Evolutionary conservation across 2,888 invertebrate genomes (phyloP).

Genomic region (Platerodrilus igneus): DNA sequence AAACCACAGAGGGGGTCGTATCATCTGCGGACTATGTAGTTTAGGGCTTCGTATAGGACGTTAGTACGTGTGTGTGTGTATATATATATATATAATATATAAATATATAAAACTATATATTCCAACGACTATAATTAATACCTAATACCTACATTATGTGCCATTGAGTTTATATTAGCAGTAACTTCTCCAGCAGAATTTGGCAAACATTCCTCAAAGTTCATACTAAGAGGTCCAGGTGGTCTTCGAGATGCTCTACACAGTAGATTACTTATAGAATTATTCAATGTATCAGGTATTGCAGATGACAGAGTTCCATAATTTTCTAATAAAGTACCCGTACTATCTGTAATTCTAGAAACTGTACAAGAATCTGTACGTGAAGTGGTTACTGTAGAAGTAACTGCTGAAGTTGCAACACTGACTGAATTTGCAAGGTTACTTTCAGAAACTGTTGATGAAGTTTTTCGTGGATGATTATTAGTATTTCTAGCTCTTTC

Average conservation of each 20-base stretch:
- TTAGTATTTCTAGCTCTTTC: conserved; percentile 10
- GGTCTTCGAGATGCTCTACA: conserved; percentile 48
- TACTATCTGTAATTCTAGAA: background rate
- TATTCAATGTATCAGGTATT: conserved; percentile 38
- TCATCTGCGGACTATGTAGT: too few species aligned
- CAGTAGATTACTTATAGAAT: conserved; percentile 38
- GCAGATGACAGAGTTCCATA: conserved; percentile 10
- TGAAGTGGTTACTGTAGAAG: background rate
- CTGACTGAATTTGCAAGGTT: conserved; percentile 2
- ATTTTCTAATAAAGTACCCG: conserved; percentile 11
- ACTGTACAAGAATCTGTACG: background rate
- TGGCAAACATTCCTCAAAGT: conserved; percentile 42
- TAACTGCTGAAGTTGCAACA: background rate
- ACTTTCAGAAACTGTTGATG: too few species aligned
- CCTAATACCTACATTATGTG: conserved; percentile 42
- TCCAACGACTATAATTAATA: too few species aligned
- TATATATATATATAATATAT: too few species aligned
- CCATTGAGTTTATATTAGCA: conserved; percentile 41
- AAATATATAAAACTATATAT: conserved; percentile 16
- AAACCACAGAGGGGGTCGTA: too few species aligned
- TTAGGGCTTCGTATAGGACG: too few species aligned
- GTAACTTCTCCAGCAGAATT: conserved; percentile 42
- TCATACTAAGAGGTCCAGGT: conserved; percentile 46
- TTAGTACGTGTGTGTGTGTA: too few species aligned
- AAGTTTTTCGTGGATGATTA: conserved; percentile 6